phyloP scores from a whole-genome alignment of 2,113 vertebrate species.

The Perca fluviatilis region DNA sequence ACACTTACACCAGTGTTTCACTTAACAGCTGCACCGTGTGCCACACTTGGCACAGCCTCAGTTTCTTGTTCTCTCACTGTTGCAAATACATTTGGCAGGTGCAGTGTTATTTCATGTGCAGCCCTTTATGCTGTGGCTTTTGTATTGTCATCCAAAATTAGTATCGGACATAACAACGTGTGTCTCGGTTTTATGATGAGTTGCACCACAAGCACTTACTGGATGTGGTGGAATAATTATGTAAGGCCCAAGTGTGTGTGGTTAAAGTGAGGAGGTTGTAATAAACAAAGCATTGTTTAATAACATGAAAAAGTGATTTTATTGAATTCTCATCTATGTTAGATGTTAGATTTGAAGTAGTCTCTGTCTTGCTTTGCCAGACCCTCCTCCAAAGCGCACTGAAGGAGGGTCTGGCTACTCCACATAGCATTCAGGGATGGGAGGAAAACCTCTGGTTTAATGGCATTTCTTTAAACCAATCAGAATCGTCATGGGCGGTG shows the following conservation, averaged over 20 bases:
- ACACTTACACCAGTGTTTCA: not conserved
- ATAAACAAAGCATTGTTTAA: not conserved
- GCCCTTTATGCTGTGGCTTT: not conserved
- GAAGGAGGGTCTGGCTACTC: too few species aligned
- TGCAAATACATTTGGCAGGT: constrained; percentile 8
- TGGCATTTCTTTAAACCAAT: too few species aligned
- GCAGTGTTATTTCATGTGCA: not conserved
- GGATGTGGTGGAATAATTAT: not conserved
- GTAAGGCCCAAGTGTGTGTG: not conserved
- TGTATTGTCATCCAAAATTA: not conserved
- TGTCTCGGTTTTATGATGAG: not conserved
- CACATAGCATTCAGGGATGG: too few species aligned
- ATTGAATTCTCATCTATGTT: not conserved
- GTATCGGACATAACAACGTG: not conserved
- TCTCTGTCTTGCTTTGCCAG: too few species aligned
- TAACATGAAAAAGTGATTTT: not conserved
- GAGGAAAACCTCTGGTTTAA: too few species aligned
- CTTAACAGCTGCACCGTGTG: constrained; percentile 4
- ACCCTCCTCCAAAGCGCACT: too few species aligned
- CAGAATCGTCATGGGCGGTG: too few species aligned
- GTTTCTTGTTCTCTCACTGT: constrained; percentile 49
- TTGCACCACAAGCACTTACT: not conserved
- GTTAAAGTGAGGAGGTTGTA: not conserved
- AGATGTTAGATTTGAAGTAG: not conserved
- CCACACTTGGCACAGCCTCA: constrained; percentile 52